Conservation (phyloP, 2,797 vertebrate species). For the Clarias pachynema region DNA sequence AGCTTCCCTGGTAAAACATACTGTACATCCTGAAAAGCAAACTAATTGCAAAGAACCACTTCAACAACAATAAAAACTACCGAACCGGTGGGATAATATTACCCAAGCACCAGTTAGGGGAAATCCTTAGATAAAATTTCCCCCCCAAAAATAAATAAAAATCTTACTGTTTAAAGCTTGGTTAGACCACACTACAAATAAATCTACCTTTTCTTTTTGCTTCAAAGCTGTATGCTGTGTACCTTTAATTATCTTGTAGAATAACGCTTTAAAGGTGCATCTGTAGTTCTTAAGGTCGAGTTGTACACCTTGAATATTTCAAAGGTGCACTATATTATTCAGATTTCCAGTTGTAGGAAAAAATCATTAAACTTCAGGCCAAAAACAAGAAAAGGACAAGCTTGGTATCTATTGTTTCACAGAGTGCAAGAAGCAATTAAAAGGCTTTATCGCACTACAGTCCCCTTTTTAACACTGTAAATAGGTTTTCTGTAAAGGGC, state of each 20-base stretch:
- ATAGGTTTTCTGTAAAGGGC: slow-evolving; percentile 38
- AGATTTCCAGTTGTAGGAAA: neutral
- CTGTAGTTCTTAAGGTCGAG: neutral
- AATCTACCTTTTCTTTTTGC: neutral
- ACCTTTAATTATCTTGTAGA: neutral
- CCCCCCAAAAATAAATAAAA: too few relatives aligned
- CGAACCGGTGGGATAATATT: neutral
- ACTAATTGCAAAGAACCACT: neutral
- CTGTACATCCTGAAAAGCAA: neutral
- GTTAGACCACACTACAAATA: neutral
- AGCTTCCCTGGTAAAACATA: neutral
- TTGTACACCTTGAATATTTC: neutral
- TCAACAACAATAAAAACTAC: neutral
- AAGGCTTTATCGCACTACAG: neutral
- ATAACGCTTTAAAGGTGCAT: neutral
- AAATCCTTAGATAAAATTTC: neutral
- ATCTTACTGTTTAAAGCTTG: neutral
- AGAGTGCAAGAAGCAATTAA: neutral
- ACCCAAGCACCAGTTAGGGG: neutral
- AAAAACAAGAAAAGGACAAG: neutral
- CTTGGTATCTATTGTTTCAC: slow-evolving; percentile 1
- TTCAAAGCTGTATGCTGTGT: neutral
- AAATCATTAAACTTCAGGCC: neutral
- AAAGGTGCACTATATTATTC: neutral
- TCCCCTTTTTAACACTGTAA: slow-evolving; percentile 44